phyloP scores from a whole-genome alignment of 1,140 invertebrate genomes.

The Drosophila orena region DNA sequence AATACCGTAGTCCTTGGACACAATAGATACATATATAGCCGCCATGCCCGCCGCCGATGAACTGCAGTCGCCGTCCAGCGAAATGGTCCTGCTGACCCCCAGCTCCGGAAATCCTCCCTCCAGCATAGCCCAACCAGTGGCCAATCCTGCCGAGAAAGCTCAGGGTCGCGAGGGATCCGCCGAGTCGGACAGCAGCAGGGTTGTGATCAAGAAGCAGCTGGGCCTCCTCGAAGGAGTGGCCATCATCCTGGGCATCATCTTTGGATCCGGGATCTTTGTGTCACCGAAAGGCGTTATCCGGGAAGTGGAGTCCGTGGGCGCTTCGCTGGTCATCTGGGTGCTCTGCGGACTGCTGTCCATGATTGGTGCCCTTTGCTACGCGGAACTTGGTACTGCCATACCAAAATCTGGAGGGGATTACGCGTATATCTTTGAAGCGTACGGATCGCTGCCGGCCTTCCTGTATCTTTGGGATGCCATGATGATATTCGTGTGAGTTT shows the following conservation, averaged over 20 bases:
- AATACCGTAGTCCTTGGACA: neutral
- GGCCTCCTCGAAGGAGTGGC: constrained; percentile 94
- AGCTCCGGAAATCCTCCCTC: constrained; percentile 57
- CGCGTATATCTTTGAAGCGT: constrained; percentile 95
- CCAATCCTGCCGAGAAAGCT: constrained; percentile 4
- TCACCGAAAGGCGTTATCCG: constrained; percentile 97
- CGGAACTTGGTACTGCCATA: constrained; percentile 94
- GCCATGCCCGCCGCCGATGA: constrained; percentile 63
- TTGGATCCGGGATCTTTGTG: constrained; percentile 97
- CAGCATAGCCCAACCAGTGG: constrained; percentile 9
- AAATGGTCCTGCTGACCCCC: constrained; percentile 81
- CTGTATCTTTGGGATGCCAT: constrained; percentile 96
- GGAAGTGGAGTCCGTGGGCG: constrained; percentile 94
- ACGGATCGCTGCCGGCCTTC: constrained; percentile 96
- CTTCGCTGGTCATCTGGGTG: constrained; percentile 95
- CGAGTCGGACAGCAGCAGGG: constrained; percentile 80
- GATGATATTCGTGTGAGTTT: constrained; percentile 91
- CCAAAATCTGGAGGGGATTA: constrained; percentile 97
- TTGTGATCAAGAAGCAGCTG: constrained; percentile 92
- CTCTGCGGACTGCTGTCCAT: constrained; percentile 94
- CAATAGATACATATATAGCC: neutral
- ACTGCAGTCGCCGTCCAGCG: constrained; percentile 80
- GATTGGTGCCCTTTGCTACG: constrained; percentile 97
- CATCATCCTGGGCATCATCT: constrained; percentile 95
- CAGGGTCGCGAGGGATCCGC: constrained; percentile 64